Evolutionary conservation across 2,888 invertebrate genomes (phyloP).

Genomic region (Drosophila aldrichi): DNA sequence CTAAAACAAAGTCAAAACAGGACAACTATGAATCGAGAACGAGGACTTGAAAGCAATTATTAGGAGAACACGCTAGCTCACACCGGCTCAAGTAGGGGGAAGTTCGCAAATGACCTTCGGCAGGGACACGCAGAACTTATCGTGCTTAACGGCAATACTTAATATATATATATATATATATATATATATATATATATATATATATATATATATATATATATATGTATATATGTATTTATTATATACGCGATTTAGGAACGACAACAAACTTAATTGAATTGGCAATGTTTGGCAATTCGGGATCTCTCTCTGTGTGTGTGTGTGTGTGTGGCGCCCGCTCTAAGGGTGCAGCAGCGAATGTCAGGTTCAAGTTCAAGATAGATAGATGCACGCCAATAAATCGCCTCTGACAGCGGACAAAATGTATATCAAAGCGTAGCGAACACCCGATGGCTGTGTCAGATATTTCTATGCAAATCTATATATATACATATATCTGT

Average conservation of each 20-base stretch:
- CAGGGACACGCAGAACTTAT: background rate
- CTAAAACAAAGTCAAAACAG: background rate
- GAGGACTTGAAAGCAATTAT: conserved; percentile 3
- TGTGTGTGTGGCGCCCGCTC: conserved; percentile 14
- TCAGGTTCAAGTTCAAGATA: conserved; percentile 69
- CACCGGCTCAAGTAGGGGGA: background rate
- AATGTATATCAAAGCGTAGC: conserved; percentile 40
- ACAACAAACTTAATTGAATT: conserved; percentile 12
- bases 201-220: no score
- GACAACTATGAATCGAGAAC: background rate
- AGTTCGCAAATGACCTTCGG: conserved; percentile 24
- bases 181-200: no score
- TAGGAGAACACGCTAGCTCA: conserved; percentile 28
- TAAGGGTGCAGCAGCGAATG: conserved; percentile 32
- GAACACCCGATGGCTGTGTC: conserved; percentile 21
- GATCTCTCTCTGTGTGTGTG: conserved; percentile 9
- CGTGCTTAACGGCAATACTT: background rate
- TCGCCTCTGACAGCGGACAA: conserved; percentile 40
- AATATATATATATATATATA: no score
- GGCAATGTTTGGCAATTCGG: conserved; percentile 3
- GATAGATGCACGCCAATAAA: conserved; percentile 50
- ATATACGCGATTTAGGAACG: background rate
- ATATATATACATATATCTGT: conserved; percentile 5
- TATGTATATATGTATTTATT: background rate
- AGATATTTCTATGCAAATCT: background rate